Evolutionary conservation across 2,888 invertebrate genomes (phyloP), one percentile per base, ranked within the genome.

Genomic region (Trypoxylon attenuatum): DNA sequence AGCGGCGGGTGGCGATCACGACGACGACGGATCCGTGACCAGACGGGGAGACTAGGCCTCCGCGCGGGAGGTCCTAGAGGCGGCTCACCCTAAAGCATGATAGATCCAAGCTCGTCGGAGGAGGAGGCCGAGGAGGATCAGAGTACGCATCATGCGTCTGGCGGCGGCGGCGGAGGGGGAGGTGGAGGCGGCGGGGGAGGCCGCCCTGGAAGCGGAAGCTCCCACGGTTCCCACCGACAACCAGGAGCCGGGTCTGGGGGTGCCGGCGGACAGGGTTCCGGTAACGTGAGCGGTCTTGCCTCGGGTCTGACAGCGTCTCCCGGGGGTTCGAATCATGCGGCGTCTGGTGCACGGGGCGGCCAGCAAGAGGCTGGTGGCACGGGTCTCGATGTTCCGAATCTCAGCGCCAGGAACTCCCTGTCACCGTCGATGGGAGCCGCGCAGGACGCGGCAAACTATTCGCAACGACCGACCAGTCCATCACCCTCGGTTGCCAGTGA

Each of bases 101-200:
- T 97, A 87, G 96, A 97, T 87, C 97, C 97, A 75, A 97, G 97
- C 88, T 97, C 97, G 77, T 97, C 97, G 69, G 97, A 97, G 88
- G 97, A 97, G 88, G 97, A 97, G 87, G 96, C 93, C 79, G 97
- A 97, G 78, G 96, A 96, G 88, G 96, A 96, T 88, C 94, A 94
- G 87, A 92, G 89, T 89, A 90, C 88, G 82, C 90, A 77, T 80
- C 85, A 77, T 82, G 86, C 64, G 78, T 81, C 76, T 75, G 74
- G 81, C 75, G 70, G 80, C 71, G 74, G 74, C 73, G 63, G 76
- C 52, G 62, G 74, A 64, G 60, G 67, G 60, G 88, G 89, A 75
- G 84, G 79, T 50, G 67, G 51, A 1, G 53, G 55, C 3, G 84
- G 76, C 78, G 84, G 79, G 79, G 79, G 79, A 64, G 75, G 77